Percentiles rank a stretch among this genome's conserved stretches.
phyloP scores from a whole-genome alignment of 2,113 vertebrate species.

The Danio rerio region DNA sequence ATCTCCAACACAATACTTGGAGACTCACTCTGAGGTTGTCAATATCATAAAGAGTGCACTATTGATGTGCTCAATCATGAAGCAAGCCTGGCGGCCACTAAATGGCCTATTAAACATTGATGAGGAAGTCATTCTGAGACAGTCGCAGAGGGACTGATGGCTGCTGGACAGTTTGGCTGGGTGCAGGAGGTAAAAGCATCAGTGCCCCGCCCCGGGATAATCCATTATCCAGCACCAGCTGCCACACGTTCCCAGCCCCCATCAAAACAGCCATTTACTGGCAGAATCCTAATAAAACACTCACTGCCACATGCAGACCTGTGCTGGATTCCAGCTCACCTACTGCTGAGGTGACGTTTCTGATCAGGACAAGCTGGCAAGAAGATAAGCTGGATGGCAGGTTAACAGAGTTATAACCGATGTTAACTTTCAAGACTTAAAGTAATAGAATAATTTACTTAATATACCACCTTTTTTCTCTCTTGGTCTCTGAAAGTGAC shows the following conservation, averaged over 20 bases:
- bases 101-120: constrained; percentile 66
- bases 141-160: background rate
- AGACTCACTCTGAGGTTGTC: constrained; percentile 1
- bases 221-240: constrained; percentile 79
- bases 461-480: background rate
- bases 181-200: constrained; percentile 74
- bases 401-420: background rate
- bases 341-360: background rate
- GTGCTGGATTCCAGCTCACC: constrained; percentile 3
- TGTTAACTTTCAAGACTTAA: background rate
- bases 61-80: constrained; percentile 21
- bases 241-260: constrained; percentile 62
- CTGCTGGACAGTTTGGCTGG: constrained; percentile 61
- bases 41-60: constrained; percentile 1
- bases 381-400: background rate
- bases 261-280: constrained; percentile 55
- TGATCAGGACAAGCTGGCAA: background rate
- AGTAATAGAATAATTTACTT: background rate
- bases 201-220: constrained; percentile 69
- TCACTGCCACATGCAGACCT: background rate
- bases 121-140: constrained; percentile 40
- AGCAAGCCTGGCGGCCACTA: constrained; percentile 40
- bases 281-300: constrained; percentile 42
- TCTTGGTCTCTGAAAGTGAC: too few species aligned
- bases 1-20: background rate